A percentile compares a stretch with the other conserved stretches of the same genome.
These are phyloP conservation scores for Rhizoglyphus robini DNA, from an alignment of 1,140 invertebrate species.

Conservation along the genomic window DNA sequence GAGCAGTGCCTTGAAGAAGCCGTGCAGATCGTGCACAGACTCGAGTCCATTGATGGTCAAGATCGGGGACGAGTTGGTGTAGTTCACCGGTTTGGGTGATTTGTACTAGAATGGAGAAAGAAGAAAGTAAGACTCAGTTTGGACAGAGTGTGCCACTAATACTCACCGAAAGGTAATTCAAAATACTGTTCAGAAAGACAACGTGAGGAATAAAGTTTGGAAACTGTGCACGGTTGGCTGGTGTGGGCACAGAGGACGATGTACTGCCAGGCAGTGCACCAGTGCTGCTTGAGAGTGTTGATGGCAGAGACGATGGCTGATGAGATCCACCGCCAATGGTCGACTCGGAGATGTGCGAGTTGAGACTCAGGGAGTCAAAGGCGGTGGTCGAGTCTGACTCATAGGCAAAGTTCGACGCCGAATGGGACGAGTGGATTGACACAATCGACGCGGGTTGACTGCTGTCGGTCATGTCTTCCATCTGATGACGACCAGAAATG, in stretches of 20 bases:
- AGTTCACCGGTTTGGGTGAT: not conserved
- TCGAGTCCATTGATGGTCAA: not conserved
- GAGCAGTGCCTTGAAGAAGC: not conserved
- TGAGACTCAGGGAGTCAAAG: not conserved
- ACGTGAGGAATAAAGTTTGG: conserved; percentile 3
- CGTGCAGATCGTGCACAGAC: not conserved
- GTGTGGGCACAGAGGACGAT: not conserved
- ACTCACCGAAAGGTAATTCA: conserved; percentile 6
- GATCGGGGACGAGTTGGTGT: not conserved
- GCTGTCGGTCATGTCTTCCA: too few species aligned
- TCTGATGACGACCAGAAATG: not conserved
- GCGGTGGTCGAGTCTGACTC: too few species aligned
- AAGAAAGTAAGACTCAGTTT: not conserved
- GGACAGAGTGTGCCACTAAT: not conserved
- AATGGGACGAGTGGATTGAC: not conserved
- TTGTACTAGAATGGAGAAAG: not conserved
- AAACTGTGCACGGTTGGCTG: not conserved
- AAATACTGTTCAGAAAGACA: not conserved
- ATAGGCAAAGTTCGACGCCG: not conserved
- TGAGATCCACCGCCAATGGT: not conserved
- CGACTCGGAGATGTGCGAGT: not conserved
- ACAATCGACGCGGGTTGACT: not conserved
- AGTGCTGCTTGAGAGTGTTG: not conserved
- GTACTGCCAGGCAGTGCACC: not conserved
- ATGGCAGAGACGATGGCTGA: not conserved